phyloP scores from a whole-genome alignment of 2,888 invertebrate species.

The Noctua pronuba region DNA sequence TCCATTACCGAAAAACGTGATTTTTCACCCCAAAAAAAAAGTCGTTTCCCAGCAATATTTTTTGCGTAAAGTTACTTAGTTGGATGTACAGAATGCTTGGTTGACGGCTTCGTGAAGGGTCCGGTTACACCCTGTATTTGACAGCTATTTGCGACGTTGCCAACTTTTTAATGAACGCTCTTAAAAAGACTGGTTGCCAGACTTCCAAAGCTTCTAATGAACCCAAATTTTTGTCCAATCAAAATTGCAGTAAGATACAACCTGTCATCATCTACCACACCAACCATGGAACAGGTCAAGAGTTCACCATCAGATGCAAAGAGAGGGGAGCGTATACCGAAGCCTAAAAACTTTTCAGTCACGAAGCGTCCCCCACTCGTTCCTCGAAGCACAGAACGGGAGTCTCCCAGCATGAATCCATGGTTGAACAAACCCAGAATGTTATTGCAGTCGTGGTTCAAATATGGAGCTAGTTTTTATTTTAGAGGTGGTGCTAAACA shows the following conservation, averaged over 20 bases:
- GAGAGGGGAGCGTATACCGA: not conserved
- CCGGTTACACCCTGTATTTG: no score
- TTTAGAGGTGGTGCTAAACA: not conserved
- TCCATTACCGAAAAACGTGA: no score
- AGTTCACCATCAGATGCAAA: not conserved
- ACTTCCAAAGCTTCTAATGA: no score
- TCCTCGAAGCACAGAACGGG: no score
- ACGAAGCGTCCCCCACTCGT: not conserved
- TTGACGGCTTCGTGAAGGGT: no score
- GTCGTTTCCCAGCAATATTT: no score
- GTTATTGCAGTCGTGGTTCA: not conserved
- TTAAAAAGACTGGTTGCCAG: no score
- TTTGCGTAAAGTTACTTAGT: no score
- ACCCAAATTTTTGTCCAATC: not conserved
- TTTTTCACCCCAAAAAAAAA: no score
- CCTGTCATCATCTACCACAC: not conserved
- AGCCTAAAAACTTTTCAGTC: not conserved
- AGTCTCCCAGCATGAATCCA: not conserved
- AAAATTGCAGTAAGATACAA: slow-evolving; percentile 29
- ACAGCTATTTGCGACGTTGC: no score
- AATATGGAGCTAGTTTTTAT: not conserved
- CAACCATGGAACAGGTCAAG: not conserved
- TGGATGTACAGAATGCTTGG: no score
- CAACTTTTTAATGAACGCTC: no score
- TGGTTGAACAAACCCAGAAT: slow-evolving; percentile 6